Percentiles rank a stretch among this genome's conserved stretches.
phyloP scores from a whole-genome alignment of 2,888 invertebrate species.

The Andricus curvator region DNA sequence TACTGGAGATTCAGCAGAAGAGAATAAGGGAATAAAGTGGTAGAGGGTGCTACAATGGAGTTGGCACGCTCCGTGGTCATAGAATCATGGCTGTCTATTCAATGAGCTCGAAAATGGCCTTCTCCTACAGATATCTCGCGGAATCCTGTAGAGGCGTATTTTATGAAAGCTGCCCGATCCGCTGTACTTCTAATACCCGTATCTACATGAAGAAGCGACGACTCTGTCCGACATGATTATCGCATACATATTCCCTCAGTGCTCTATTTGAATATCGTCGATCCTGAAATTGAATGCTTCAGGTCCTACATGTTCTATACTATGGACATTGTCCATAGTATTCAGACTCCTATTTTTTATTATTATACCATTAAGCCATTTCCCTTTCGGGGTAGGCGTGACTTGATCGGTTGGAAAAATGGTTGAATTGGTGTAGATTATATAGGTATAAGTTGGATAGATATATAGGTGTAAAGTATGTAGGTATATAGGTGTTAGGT shows the following conservation, averaged over 20 bases:
- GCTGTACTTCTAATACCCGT: constrained; percentile 67
- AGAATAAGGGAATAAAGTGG: constrained; percentile 74
- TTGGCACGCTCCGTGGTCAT: constrained; percentile 77
- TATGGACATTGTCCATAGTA: too few relatives aligned
- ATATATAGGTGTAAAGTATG: too few relatives aligned
- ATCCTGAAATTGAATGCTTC: background rate
- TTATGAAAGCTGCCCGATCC: constrained; percentile 63
- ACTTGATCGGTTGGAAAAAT: too few relatives aligned
- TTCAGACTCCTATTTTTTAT: too few relatives aligned
- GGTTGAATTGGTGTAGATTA: too few relatives aligned
- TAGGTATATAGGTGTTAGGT: too few relatives aligned
- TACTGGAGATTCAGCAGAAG: constrained; percentile 65
- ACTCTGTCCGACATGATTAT: constrained; percentile 39
- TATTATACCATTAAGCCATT: too few relatives aligned
- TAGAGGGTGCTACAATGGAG: constrained; percentile 75
- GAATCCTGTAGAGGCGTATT: constrained; percentile 69
- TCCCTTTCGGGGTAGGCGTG: too few relatives aligned
- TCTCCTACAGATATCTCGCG: constrained; percentile 74
- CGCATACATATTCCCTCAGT: background rate
- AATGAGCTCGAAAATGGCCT: constrained; percentile 78
- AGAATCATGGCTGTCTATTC: constrained; percentile 78
- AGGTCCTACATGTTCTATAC: background rate
- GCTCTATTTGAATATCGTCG: constrained; percentile 10
- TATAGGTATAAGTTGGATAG: too few relatives aligned
- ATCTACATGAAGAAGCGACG: constrained; percentile 66